Evolutionary conservation across 2,888 invertebrate species (phyloP).

Genomic region (Elmis aenea): DNA sequence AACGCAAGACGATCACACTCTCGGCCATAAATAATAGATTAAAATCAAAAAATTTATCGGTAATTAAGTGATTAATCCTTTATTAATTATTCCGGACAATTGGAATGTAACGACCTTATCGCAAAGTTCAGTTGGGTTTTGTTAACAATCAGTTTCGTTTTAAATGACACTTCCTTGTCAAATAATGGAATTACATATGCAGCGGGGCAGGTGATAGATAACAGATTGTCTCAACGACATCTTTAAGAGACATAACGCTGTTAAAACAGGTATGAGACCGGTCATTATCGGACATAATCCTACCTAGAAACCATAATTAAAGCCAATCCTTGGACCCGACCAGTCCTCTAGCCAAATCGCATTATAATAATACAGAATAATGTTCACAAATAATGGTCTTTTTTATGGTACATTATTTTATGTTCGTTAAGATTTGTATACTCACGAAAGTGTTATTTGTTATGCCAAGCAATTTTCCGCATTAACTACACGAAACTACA

Average conservation of each 20-base stretch:
- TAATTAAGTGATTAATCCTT: too few relatives aligned
- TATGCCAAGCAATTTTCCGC: too few relatives aligned
- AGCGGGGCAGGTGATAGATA: conserved; percentile 21
- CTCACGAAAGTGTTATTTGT: conserved; percentile 15
- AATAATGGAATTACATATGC: conserved; percentile 18
- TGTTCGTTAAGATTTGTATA: conserved; percentile 11
- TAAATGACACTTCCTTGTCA: conserved; percentile 15
- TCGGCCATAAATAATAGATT: too few relatives aligned
- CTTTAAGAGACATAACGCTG: conserved; percentile 19
- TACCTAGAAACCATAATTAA: conserved; percentile 26
- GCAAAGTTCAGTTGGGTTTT: too few relatives aligned
- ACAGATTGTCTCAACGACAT: conserved; percentile 21
- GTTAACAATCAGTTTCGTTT: too few relatives aligned
- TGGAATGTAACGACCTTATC: too few relatives aligned
- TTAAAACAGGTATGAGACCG: conserved; percentile 22
- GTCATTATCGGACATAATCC: conserved; percentile 26
- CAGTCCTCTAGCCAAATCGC: conserved; percentile 23
- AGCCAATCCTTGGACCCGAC: conserved; percentile 21
- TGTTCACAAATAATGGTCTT: conserved; percentile 26
- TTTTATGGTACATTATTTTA: conserved; percentile 15
- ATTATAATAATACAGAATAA: conserved; percentile 28
- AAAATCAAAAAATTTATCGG: too few relatives aligned
- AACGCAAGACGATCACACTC: too few relatives aligned
- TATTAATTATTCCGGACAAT: too few relatives aligned
- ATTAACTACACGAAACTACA: too few relatives aligned